Base-by-base conservation (phyloP, 2,888 invertebrate species). In the Brenthis ino region DNA sequence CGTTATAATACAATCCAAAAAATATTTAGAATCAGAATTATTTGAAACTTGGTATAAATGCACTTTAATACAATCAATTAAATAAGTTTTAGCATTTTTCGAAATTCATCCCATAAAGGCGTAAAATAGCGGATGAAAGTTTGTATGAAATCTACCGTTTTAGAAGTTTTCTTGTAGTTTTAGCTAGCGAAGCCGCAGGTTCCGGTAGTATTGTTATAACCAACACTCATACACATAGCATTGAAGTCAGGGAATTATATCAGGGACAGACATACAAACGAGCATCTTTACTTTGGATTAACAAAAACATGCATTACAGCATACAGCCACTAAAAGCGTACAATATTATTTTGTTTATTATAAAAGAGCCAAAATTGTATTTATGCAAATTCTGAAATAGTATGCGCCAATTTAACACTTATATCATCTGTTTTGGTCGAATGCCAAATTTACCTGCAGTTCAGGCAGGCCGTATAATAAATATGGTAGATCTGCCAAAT, bases 401-500 rank as follows among this genome's bases (percentile, higher is more conserved):
- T 71, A 67, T 67, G 69, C 71, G 66, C 71, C 71, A 67, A 69
- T 71, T 69, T 64, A 67, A 70, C 67, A 68, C 64, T 67, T 65
- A 47, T 65, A 71, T 70, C 71, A 71, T 71, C 65, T 65, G 67
- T 65, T 60, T 67, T 74, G 74, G 74, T 54, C n/a, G 37, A 11
- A 11, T 28, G 72, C 74, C 74, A 74, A 69, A 63, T 64, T 60
- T 68, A 74, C 74, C 74, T 73, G 72, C 73, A 69, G 51, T 58
- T 43, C 71, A 67, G 54, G 57, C 61, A 64, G 69, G 68, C 72
- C 73, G 74, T 71, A 71, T 73, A 63, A 72, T 72, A 67, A 68
- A 70, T 68, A 64, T 50, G 47, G 51, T 56, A 54, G 67, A 70
- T 68, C 69, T 73, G 72, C 72, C 72, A 73, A 72, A 73, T 73